Conservation (phyloP, 2,888 invertebrate genomes). For the Agrochola circellaris region DNA sequence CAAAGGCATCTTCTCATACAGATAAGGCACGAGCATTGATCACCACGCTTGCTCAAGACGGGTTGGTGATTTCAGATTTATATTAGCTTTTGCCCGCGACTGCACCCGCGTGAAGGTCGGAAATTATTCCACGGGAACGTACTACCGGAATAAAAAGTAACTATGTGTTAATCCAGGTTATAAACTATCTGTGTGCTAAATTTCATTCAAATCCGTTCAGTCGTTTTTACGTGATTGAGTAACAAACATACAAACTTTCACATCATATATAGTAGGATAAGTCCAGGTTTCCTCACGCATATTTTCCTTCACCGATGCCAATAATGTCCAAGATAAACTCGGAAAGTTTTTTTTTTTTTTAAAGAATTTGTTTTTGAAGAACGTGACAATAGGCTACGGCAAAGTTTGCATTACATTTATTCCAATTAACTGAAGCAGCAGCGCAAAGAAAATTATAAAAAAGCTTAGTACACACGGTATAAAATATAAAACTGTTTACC, state of each 20-base stretch:
- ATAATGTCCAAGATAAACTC: not conserved
- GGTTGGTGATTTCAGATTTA: not conserved
- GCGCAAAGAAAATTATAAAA: slow-evolving; percentile 49
- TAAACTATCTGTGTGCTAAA: too few species aligned
- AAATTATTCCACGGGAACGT: too few species aligned
- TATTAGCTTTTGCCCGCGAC: not conserved
- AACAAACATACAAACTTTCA: too few species aligned
- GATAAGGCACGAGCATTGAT: not conserved
- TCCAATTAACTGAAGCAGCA: slow-evolving; percentile 45
- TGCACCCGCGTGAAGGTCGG: too few species aligned
- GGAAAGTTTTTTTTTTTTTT: not conserved
- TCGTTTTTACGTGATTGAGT: too few species aligned
- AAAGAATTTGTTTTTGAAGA: not conserved
- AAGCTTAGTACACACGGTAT: slow-evolving; percentile 62
- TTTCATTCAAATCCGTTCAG: too few species aligned
- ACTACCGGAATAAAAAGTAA: too few species aligned
- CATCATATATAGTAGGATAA: not conserved
- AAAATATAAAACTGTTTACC: slow-evolving; percentile 79
- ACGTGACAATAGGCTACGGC: not conserved
- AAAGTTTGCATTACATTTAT: not conserved
- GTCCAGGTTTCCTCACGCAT: too few species aligned
- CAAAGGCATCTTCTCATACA: not conserved
- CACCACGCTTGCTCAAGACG: not conserved
- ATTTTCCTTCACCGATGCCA: not conserved
- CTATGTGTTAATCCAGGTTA: too few species aligned